phyloP scores from a whole-genome alignment of 2,888 invertebrate genomes.

The Leptarthrus brevirostris region DNA sequence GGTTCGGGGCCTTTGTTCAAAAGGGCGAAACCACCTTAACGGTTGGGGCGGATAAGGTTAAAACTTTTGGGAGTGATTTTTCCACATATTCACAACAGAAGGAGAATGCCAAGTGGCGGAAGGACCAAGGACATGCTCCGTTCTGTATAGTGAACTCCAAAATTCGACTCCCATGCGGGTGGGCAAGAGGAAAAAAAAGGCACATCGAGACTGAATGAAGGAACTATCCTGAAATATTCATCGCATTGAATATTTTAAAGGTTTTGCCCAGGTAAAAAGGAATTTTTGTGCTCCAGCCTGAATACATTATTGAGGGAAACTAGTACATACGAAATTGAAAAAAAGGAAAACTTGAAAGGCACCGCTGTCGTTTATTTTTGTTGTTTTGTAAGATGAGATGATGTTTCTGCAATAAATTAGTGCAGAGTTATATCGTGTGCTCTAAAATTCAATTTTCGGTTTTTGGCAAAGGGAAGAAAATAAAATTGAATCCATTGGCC shows the following conservation, averaged over 20 bases:
- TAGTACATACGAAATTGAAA: conserved; percentile 19
- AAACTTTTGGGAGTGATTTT: conserved; percentile 46
- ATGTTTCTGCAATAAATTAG: conserved; percentile 21
- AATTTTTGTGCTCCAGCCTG: conserved; percentile 30
- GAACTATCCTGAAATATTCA: conserved; percentile 47
- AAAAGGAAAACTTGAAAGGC: conserved; percentile 1
- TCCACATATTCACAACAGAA: conserved; percentile 33
- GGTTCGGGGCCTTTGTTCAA: conserved; percentile 45
- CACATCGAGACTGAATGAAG: conserved; percentile 45
- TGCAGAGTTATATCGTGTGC: conserved; percentile 15
- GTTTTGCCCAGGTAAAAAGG: conserved; percentile 42
- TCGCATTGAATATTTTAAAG: conserved; percentile 50
- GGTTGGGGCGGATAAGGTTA: conserved; percentile 4
- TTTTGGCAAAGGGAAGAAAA: neutral
- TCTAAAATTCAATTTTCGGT: neutral
- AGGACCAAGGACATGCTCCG: conserved; percentile 24
- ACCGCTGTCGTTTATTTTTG: neutral
- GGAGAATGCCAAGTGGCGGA: conserved; percentile 21
- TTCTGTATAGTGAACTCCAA: neutral
- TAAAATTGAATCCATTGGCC: neutral
- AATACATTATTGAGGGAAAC: conserved; percentile 27
- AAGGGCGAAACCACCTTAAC: conserved; percentile 30
- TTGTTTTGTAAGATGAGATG: conserved; percentile 1
- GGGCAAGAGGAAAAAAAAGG: conserved; percentile 9
- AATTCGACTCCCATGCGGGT: conserved; percentile 11